These are phyloP conservation scores for Drosophila borealis DNA, from an alignment of 2,888 invertebrate species.

Conservation along the genomic window DNA sequence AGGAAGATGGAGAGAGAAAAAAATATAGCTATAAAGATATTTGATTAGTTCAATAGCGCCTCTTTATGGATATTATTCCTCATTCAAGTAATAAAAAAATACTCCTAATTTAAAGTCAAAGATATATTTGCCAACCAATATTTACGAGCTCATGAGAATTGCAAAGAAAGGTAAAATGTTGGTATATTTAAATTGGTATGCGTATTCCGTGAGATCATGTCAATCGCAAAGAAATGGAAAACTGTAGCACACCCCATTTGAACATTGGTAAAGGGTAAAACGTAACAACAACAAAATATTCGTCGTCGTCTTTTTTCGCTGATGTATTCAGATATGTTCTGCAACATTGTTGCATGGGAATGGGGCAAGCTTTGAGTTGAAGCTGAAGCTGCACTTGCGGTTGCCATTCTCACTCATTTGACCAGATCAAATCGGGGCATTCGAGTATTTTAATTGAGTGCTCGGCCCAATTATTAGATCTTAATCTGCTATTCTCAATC, in stretches of 20 bases:
- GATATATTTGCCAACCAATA: too few species aligned
- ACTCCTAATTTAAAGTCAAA: too few species aligned
- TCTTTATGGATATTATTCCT: too few species aligned
- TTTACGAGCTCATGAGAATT: too few species aligned
- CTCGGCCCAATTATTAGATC: conserved; percentile 7
- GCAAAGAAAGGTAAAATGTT: too few species aligned
- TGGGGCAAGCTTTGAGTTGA: conserved; percentile 18
- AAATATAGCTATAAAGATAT: neutral
- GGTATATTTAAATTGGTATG: too few species aligned
- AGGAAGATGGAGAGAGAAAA: neutral
- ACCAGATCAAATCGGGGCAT: neutral
- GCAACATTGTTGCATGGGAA: conserved; percentile 77
- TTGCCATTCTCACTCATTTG: conserved; percentile 14
- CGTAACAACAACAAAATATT: conserved; percentile 11
- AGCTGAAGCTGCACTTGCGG: neutral
- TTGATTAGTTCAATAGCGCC: too few species aligned
- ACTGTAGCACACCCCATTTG: neutral
- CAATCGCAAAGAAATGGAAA: neutral
- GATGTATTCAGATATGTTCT: conserved; percentile 62
- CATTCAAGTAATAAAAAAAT: too few species aligned
- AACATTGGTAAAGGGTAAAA: neutral
- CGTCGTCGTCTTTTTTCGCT: conserved; percentile 42
- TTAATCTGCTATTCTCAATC: conserved; percentile 8
- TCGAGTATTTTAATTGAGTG: conserved; percentile 48
- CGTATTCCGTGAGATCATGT: neutral